Base-by-base conservation (phyloP, 2,888 invertebrate genomes). In the Ceriagrion tenellum region DNA sequence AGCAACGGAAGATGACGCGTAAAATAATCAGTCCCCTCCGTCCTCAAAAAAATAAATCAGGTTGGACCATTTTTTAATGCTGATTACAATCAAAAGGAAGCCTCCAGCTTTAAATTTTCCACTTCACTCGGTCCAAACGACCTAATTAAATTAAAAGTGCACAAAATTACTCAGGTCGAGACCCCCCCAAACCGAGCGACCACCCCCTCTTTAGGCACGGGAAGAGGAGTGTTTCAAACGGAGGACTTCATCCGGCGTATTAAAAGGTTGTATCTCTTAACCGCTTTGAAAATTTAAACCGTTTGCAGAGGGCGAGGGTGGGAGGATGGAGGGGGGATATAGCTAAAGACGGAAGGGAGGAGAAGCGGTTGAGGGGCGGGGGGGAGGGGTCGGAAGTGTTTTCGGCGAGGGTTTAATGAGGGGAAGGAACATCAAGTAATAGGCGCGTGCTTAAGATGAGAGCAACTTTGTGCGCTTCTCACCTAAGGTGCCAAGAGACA, bases 391-490 rank as follows among this genome's bases (percentile, higher is more conserved):
- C 13, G 81, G 81, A 35, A 81, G 35, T 81, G 35, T 35, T 35
- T 81, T 35, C 35, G 16, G 10, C 69, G 81, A 16, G 81, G 81
- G 81, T 81, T 81, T 81, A 81, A 81, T 81, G 81, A 81, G 81
- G 81, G 81, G 35, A 81, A 35, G 81, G 81, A 35, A 35, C 81
- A 81, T 81, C 81, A 81, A 81, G 81, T 81, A 81, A 81, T 81
- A 81, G 81, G 81, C 35, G 35, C 81, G 81, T 81, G 81, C 81
- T 81, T 81, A 81, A 81, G 81, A 81, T 81, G 81, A 81, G 81
- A 81, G 81, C 26, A 81, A 81, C 81, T 81, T 81, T 81, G 81
- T 81, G 30, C 13, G 81, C 35, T 35, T 81, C 35, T 13, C 81
- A 81, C 81, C 81, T 81, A 35, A 35, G 30, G 81, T 35, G 30